Base-by-base conservation (phyloP, 1,140 invertebrate species). In the Trichomalopsis sarcophagae region DNA sequence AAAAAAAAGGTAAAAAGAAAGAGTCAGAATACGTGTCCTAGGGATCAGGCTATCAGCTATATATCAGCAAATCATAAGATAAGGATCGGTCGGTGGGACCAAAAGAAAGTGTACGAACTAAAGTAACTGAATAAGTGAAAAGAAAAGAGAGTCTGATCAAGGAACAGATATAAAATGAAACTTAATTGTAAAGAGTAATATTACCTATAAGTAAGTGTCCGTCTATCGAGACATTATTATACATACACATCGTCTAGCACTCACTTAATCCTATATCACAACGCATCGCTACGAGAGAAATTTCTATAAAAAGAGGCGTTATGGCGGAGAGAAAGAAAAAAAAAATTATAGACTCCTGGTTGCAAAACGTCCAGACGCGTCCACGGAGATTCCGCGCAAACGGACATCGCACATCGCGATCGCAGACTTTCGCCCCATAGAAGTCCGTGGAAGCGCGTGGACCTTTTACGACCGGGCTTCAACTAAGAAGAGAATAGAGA, bases 401-500 rank as follows among this genome's bases (percentile, higher is more conserved):
- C 17, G 17, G 6, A 62, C 17, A 17, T 14, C 21, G 14, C 11
- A 6, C 33, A 36, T 36, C 14, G 3, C 14, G 14, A 50, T 50
- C 47, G 13, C 47, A n/a, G 14, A 62, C 4, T 62, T 21, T 62
- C 55, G 55, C 17, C 55, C 21, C 62, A 80, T 36, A 44, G 27
- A 71, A 55, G 44, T 75, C 69, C 55, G 73, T 80, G 79, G 23
- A 81, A 81, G 84, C 79, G 55, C n/a, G 7, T 27, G 62, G 44
- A 33, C 27, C 21, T 76, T 85, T 85, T 81, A 81, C 73, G 76
- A 74, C 55, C 79, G 27, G 62, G 47, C 79, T 84, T 80, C 84
- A 84, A 80, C 82, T 81, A 75, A 80, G 77, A 76, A 76, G 68
- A 81, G 13, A 85, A 76, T 85, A 76, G 17, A 77, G 55, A 62